A percentile compares a stretch with the other conserved stretches of the same genome.
Conservation (phyloP, 92 coral and sea anemone species). For the Chrysogorgia sp. region DNA sequence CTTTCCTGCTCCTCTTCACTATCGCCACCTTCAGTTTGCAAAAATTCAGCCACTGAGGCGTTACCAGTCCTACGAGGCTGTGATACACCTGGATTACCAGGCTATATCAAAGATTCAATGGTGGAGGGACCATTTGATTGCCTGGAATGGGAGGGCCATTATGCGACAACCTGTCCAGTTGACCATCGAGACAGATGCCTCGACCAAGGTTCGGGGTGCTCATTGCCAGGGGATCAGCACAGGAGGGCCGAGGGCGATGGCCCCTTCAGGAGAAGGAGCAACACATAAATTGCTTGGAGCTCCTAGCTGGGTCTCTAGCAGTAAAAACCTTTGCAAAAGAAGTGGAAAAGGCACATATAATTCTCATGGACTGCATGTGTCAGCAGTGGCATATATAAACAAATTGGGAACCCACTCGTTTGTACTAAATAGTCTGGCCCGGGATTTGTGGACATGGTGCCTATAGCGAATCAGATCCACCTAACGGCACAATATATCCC, state of each 20-base stretch:
- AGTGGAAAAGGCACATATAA: conserved; percentile 27
- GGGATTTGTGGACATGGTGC: conserved; percentile 32
- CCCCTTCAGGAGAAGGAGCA: conserved; percentile 51
- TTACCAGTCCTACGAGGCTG: conserved; percentile 52
- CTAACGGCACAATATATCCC: conserved; percentile 15
- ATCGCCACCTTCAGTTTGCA: conserved; percentile 54
- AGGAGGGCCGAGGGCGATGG: conserved; percentile 67
- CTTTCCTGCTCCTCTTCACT: conserved; percentile 59
- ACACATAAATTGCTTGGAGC: conserved; percentile 62
- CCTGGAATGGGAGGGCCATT: conserved; percentile 60
- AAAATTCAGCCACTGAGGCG: conserved; percentile 45
- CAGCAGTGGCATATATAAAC: conserved; percentile 34
- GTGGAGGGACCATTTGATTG: conserved; percentile 57
- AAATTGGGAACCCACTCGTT: conserved; percentile 37
- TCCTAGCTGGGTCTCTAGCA: conserved; percentile 52
- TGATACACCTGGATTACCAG: conserved; percentile 33
- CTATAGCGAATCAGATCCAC: conserved; percentile 20
- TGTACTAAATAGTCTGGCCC: conserved; percentile 34
- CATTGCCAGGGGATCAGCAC: conserved; percentile 50
- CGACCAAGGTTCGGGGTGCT: conserved; percentile 63
- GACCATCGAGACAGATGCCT: conserved; percentile 65
- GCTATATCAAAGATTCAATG: conserved; percentile 52
- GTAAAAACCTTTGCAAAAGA: conserved; percentile 25
- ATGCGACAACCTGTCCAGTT: conserved; percentile 46
- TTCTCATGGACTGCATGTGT: conserved; percentile 42